Evolutionary conservation across 2,113 vertebrate genomes (phyloP).

Genomic region (Equus przewalskii): DNA sequence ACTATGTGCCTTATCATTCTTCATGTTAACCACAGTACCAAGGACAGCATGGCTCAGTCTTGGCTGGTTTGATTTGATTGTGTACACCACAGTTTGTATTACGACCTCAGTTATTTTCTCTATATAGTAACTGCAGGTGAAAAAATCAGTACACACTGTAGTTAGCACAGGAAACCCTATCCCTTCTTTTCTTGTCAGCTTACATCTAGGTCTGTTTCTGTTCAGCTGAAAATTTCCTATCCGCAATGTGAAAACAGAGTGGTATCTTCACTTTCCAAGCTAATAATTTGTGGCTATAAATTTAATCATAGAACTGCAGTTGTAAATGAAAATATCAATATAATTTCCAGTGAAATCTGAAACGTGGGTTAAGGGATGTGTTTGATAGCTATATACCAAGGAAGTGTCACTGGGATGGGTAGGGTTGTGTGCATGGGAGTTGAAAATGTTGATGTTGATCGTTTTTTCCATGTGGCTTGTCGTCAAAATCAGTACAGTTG

Average conservation of each 20-base stretch:
- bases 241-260: neutral
- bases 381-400: neutral
- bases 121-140: neutral
- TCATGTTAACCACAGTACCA: neutral
- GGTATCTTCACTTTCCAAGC: neutral
- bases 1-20: neutral
- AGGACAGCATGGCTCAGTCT: neutral
- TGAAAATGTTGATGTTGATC: neutral
- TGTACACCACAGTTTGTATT: neutral
- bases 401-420: neutral
- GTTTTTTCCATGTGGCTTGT: neutral
- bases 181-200: neutral
- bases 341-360: neutral
- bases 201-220: neutral
- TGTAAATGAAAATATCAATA: neutral
- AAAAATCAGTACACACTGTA: neutral
- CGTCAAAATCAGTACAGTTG: neutral
- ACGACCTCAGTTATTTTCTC: neutral
- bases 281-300: neutral
- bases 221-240: neutral
- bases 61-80: neutral
- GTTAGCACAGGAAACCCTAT: neutral
- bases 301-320: neutral
- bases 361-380: neutral
- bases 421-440: neutral